Evolutionary conservation across 1,140 invertebrate genomes (phyloP), one percentile per base, ranked within the genome.

Genomic region (Eufriesea mexicana): DNA sequence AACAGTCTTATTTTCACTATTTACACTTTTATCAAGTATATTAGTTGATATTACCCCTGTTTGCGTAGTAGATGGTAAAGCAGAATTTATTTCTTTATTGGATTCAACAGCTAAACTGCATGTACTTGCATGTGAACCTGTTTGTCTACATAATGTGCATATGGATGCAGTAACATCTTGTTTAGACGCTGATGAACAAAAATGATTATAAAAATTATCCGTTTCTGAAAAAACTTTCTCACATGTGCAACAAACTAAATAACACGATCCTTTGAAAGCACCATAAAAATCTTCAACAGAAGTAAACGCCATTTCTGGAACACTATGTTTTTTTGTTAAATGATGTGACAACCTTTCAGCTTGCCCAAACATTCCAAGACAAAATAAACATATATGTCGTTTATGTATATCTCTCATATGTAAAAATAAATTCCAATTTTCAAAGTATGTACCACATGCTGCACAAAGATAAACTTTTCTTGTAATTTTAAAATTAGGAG

Each of bases 371-470:
- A 97, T 96, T 73, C 96, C 96, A 57, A 97, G 94, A 89, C 97
- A 98, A 92, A 96, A 97, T 18, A 97, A 92, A 90, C 97, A 98
- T 85, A 97, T 97, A 89, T 96, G 96, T 59, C 96, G 95, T 83
- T 96, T 96, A 91, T 98, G 97, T 28, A 96, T 95, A 86, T 97
- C 96, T 68, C 96, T 94, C 96, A 97, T 97, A 87, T 98, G 97
- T 18, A 97, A 91, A 91, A 97, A 97, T 49, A 97, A 93, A 93
- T 97, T 97, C 96, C 97, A 97, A 86, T 97, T 97, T 93, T 97
- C 97, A 93, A 97, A 97, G 86, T 97, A 97, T 5, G 96, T 97
- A 45, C 96, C 96, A 92, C 97, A 98, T 1, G 96, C 96, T 16
- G 96, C 96, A 91, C 97, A 98, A 23, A 97, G 91, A 86, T 96